Evolutionary conservation across 1,140 invertebrate genomes (phyloP).

Genomic region (Tyrophagus putrescentiae): DNA sequence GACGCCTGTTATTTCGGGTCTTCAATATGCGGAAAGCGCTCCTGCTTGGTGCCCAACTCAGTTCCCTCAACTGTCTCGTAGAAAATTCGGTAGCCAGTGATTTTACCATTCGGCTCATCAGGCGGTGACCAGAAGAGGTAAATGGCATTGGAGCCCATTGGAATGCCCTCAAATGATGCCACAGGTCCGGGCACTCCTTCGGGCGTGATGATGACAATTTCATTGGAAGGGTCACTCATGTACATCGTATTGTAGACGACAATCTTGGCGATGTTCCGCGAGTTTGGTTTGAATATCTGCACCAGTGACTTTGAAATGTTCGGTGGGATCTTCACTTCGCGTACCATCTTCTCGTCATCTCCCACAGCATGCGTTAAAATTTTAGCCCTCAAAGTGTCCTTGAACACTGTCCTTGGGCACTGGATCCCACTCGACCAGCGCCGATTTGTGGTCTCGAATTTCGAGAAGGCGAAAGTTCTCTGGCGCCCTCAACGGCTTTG

Average conservation of each 20-base stretch:
- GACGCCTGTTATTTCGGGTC: constrained; percentile 58
- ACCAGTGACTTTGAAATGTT: constrained; percentile 56
- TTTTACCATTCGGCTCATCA: constrained; percentile 73
- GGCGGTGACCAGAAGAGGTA: constrained; percentile 80
- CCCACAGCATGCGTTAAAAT: constrained; percentile 72
- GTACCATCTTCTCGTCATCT: constrained; percentile 52
- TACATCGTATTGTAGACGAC: constrained; percentile 74
- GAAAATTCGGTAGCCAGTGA: constrained; percentile 82
- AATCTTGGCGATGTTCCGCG: constrained; percentile 74
- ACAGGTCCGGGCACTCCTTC: constrained; percentile 63
- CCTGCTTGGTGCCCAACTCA: constrained; percentile 43
- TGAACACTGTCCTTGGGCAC: constrained; percentile 52
- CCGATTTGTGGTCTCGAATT: constrained; percentile 54
- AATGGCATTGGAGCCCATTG: constrained; percentile 72
- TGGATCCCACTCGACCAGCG: constrained; percentile 64
- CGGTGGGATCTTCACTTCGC: constrained; percentile 61
- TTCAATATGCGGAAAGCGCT: constrained; percentile 55
- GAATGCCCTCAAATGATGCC: constrained; percentile 59
- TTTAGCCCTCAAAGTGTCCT: constrained; percentile 88
- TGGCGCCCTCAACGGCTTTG: constrained; percentile 61
- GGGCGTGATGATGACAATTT: constrained; percentile 26
- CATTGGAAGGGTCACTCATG: constrained; percentile 63
- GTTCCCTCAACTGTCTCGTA: constrained; percentile 49
- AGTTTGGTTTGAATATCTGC: constrained; percentile 69
- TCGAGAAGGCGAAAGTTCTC: constrained; percentile 63